Percentiles rank a stretch among this genome's conserved stretches.
phyloP scores from a whole-genome alignment of 2,797 vertebrate species.

The Bradypus variegatus region DNA sequence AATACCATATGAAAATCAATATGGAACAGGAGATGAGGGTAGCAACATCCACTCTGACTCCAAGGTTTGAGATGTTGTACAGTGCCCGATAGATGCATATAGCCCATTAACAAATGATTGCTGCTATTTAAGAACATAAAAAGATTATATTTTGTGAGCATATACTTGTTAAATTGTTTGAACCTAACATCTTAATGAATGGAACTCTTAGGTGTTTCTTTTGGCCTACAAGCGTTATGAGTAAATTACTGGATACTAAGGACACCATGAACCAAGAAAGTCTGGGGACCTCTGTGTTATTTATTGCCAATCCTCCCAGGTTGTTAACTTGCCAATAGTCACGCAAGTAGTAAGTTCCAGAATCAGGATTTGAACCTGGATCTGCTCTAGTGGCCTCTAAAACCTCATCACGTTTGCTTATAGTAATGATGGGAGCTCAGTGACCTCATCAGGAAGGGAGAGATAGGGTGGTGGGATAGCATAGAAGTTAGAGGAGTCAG shows the following conservation, averaged over 20 bases:
- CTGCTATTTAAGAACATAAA: neutral
- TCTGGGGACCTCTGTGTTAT: neutral
- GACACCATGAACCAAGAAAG: neutral
- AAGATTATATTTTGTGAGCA: neutral
- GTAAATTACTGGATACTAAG: neutral
- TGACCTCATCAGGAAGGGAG: no score
- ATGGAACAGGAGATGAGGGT: neutral
- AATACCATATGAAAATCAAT: constrained; percentile 41
- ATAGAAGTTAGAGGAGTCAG: neutral
- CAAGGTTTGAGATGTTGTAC: neutral
- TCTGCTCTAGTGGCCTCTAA: neutral
- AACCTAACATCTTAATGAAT: neutral
- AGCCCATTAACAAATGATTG: neutral
- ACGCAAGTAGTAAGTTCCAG: neutral
- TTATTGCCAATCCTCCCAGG: neutral
- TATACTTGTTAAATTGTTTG: neutral
- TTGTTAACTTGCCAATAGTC: neutral
- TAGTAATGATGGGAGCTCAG: neutral
- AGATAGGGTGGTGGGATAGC: neutral
- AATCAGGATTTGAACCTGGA: neutral
- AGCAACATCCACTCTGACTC: neutral
- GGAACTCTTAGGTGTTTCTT: neutral
- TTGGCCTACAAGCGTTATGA: neutral
- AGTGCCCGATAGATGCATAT: neutral
- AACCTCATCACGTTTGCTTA: neutral